Evolutionary conservation across 1,140 invertebrate genomes (phyloP).

Genomic region (Saccostrea glomerata): DNA sequence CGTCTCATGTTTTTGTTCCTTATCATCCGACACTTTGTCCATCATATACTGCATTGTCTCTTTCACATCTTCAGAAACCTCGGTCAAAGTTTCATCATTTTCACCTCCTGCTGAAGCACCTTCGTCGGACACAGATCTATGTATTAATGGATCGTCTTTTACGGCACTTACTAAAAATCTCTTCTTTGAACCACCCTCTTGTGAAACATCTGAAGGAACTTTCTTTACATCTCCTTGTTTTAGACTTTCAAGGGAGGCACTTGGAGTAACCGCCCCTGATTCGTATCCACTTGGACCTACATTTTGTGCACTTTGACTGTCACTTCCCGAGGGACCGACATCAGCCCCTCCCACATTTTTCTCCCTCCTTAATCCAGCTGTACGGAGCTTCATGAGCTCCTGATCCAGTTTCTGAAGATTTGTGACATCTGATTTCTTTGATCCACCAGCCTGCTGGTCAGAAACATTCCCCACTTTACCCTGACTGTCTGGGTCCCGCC

Average conservation of each 20-base stretch:
- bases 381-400: constrained; percentile 53
- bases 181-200: constrained; percentile 35
- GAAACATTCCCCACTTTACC: background rate
- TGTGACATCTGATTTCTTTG: constrained; percentile 40
- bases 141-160: constrained; percentile 62
- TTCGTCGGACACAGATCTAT: background rate
- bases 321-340: constrained; percentile 27
- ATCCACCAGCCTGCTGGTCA: constrained; percentile 19
- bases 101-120: constrained; percentile 11
- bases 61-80: constrained; percentile 40
- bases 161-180: constrained; percentile 65
- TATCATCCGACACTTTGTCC: constrained; percentile 23
- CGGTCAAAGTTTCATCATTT: constrained; percentile 7
- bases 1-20: background rate
- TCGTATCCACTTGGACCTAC: constrained; percentile 36
- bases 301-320: background rate
- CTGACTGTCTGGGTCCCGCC: constrained; percentile 42
- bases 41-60: constrained; percentile 16
- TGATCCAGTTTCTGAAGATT: constrained; percentile 56
- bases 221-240: constrained; percentile 40
- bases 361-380: constrained; percentile 34
- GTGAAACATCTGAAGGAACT: background rate
- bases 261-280: background rate
- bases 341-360: constrained; percentile 39
- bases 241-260: constrained; percentile 32